phyloP scores from a whole-genome alignment of 1,140 invertebrate genomes.

The Phenacoccus solenopsis region DNA sequence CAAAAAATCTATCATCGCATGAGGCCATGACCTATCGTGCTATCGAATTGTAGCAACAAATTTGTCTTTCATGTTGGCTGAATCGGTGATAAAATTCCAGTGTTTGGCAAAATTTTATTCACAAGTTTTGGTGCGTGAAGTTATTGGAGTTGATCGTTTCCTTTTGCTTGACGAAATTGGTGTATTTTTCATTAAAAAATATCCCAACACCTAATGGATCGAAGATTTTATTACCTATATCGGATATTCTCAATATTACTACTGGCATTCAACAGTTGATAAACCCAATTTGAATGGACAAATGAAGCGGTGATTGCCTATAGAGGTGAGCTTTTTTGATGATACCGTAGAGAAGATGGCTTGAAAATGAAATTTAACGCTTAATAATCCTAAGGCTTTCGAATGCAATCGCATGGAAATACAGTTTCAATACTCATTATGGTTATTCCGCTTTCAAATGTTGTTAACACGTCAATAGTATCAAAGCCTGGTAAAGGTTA shows the following conservation, averaged over 20 bases:
- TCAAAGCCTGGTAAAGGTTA: background rate
- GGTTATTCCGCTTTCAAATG: no score
- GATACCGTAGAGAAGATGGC: no score
- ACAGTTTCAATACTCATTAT: no score
- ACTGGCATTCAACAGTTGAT: background rate
- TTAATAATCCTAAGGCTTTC: no score
- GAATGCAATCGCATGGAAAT: no score
- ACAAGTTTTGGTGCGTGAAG: background rate
- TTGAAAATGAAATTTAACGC: no score
- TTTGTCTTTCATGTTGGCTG: background rate
- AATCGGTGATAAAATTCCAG: background rate
- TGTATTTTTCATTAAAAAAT: no score
- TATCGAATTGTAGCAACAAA: background rate
- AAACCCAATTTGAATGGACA: background rate
- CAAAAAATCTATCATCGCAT: no score
- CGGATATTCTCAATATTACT: background rate
- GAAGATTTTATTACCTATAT: background rate
- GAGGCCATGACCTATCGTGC: no score
- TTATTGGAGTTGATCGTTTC: background rate
- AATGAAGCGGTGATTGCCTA: background rate
- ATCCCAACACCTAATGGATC: background rate
- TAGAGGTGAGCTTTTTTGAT: no score
- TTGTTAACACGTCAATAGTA: background rate
- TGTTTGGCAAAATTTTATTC: background rate
- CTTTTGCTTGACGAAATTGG: background rate